Conservation (phyloP, 2,797 vertebrate species). For the Borostomias antarcticus region DNA sequence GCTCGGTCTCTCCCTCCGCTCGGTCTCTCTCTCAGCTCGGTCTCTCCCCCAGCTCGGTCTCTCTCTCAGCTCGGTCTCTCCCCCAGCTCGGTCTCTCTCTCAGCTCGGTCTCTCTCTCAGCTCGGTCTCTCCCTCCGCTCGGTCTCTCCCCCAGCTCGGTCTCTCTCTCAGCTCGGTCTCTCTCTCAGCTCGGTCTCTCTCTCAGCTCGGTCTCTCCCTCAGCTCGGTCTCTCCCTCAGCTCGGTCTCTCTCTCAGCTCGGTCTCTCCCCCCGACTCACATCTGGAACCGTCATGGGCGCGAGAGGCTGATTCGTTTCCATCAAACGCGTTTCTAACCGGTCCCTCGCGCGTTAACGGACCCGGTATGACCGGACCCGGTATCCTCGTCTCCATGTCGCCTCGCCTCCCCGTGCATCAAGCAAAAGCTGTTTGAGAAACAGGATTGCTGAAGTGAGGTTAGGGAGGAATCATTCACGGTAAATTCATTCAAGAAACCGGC, state of each 20-base stretch:
- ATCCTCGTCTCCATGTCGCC: not conserved
- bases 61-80: slow-evolving; percentile 57
- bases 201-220: slow-evolving; percentile 70
- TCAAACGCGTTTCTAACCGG: slow-evolving; percentile 20
- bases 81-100: slow-evolving; percentile 71
- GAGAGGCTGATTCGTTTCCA: slow-evolving; percentile 47
- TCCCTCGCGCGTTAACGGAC: not conserved
- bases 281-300: slow-evolving; percentile 45
- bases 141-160: slow-evolving; percentile 68
- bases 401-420: not conserved
- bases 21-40: too few species aligned
- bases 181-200: slow-evolving; percentile 57
- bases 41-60: slow-evolving; percentile 70
- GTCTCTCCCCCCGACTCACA: slow-evolving; percentile 55
- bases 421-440: not conserved
- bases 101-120: too few species aligned
- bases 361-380: too few species aligned
- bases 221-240: slow-evolving; percentile 74
- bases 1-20: slow-evolving; percentile 67
- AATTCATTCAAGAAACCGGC: slow-evolving; percentile 79
- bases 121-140: slow-evolving; percentile 72
- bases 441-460: not conserved
- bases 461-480: slow-evolving; percentile 67
- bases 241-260: slow-evolving; percentile 66
- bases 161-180: too few species aligned